A percentile compares a stretch with the other conserved stretches of the same genome.
Conservation (phyloP, 2,113 vertebrate species). For the Scophthalmus maximus region DNA sequence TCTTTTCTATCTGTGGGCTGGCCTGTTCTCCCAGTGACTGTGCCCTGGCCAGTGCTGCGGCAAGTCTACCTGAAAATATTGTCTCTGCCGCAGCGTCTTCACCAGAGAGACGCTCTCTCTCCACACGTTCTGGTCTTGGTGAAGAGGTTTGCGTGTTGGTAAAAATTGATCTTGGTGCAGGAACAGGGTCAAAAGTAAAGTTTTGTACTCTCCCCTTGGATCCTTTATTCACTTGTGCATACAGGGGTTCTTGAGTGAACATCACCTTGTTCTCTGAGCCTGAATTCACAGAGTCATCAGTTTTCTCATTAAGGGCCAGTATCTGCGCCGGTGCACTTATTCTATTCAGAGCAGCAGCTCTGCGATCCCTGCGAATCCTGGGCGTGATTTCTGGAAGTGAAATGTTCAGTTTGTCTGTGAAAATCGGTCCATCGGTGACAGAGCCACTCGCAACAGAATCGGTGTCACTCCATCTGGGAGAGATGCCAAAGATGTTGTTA, state of each 20-base stretch:
- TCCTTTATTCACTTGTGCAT: constrained; percentile 45
- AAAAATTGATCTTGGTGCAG: constrained; percentile 23
- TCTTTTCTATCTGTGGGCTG: not conserved
- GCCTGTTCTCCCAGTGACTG: constrained; percentile 55
- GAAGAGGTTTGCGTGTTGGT: not conserved
- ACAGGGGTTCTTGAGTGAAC: not conserved
- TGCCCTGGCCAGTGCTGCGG: constrained; percentile 40
- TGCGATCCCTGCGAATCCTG: not conserved
- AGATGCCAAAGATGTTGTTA: constrained; percentile 14
- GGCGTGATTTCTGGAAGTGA: not conserved
- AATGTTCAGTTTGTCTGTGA: constrained; percentile 25
- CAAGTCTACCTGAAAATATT: not conserved
- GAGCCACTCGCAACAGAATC: constrained; percentile 61
- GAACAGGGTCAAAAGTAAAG: constrained; percentile 24
- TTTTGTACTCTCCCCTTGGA: not conserved
- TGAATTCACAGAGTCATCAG: too few relatives aligned
- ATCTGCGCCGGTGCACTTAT: not conserved
- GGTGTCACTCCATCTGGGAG: constrained; percentile 39
- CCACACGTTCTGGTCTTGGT: constrained; percentile 1
- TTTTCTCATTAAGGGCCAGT: constrained; percentile 18
- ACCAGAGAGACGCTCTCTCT: constrained; percentile 1
- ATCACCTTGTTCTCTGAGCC: not conserved
- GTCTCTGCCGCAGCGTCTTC: constrained; percentile 4
- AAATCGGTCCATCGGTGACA: constrained; percentile 1
- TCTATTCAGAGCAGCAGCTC: not conserved